Evolutionary conservation across 2,113 vertebrate genomes (phyloP), one percentile per base, ranked within the genome.

Genomic region (Sialia sialis): DNA sequence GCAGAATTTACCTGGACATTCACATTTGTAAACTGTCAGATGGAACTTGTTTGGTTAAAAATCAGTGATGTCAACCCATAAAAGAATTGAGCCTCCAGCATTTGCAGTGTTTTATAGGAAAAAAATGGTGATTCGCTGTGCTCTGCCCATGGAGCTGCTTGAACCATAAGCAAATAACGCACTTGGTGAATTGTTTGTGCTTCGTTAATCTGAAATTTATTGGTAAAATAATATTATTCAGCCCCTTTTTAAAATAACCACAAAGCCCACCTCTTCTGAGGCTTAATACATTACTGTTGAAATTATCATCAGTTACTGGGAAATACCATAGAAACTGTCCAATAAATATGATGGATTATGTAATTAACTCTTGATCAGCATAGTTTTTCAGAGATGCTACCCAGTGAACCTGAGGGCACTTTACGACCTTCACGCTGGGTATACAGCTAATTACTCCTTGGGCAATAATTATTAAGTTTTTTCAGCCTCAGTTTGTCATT

Each of bases 351-450:
- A 98, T 97, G 93, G 95, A 98, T 98, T 86, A 89, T 96, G 95
- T 97, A 97, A 98, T 98, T 98, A 98, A 95, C 94, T 97, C 97
- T 97, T 98, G 96, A 97, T 98, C 97, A 96, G 87, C 93, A 96
- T 93, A 18, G 63, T 34, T 95, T 98, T 96, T 96, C 96, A 95
- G 96, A 95, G 96, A 97, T 92, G 92, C 62, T 97, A 88, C 97
- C 90, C 93, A 93, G 84, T 95, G 96, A 97, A 98, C 97, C 86
- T 39, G 86, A 97, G 95, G 97, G 81, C 87, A 88, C 96, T 96
- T 97, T 94, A 95, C 87, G 96, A 98, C 97, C 97, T 98, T 91
- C 92, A 86, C 94, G 92, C 94, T 95, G 93, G 93, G 63, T 92
- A 89, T 89, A 77, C 82, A 95, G 97, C 94, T 98, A 98, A 98